phyloP scores from a whole-genome alignment of 2,113 vertebrate genomes.

The Sphyrna mokarran region DNA sequence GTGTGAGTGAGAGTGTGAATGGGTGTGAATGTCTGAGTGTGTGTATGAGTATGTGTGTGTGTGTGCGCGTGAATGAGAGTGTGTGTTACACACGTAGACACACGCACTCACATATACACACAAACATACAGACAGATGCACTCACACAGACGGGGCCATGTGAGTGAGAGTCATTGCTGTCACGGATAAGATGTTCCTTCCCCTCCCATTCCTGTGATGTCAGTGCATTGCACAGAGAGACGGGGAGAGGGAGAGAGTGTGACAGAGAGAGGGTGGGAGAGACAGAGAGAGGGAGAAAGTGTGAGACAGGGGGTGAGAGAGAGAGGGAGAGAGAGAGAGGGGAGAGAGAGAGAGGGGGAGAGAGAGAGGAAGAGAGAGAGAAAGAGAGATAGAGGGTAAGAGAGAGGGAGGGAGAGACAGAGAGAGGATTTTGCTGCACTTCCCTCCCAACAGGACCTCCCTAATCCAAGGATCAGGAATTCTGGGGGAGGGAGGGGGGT shows the following conservation, averaged over 20 bases:
- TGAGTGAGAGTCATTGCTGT: not conserved
- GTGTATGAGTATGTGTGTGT: no score
- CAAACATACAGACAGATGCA: not conserved
- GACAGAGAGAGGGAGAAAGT: no score
- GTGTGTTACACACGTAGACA: not conserved
- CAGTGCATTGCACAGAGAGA: conserved; percentile 36
- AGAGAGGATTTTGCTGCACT: not conserved
- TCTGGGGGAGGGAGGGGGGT: no score
- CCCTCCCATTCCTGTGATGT: conserved; percentile 39
- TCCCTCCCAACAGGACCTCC: not conserved
- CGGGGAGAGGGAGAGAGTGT: not conserved
- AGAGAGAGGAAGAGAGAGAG: no score
- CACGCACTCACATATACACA: no score
- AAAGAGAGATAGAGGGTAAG: no score
- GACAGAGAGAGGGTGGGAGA: no score
- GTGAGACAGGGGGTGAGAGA: no score
- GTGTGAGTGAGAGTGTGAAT: no score
- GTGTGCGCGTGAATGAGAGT: no score
- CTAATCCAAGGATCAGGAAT: not conserved
- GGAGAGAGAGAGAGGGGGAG: no score
- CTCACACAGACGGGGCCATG: not conserved
- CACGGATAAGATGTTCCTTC: not conserved
- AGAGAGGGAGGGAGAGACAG: not conserved
- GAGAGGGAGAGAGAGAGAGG: not conserved
- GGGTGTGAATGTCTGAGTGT: no score